Percentiles rank a stretch among this genome's conserved stretches.
Conservation (phyloP, 2,113 vertebrate species). For the Craseonycteris thonglongyai region DNA sequence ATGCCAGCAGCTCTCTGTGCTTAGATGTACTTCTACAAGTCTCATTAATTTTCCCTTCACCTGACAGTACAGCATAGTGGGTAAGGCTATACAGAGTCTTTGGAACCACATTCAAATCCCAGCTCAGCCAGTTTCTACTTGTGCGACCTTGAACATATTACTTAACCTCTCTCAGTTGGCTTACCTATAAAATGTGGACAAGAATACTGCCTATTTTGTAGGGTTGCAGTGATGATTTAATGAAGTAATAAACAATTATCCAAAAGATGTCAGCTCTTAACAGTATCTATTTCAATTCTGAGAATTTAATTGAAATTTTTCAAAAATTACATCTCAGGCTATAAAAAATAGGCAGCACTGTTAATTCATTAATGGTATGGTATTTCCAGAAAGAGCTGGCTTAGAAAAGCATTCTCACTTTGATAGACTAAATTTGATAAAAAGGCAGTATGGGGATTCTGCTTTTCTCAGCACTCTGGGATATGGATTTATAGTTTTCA, state of each 20-base stretch:
- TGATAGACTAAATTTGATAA: neutral
- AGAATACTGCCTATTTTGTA: neutral
- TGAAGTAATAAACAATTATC: neutral
- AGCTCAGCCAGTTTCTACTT: neutral
- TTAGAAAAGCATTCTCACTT: neutral
- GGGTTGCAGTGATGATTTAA: neutral
- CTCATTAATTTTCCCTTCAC: neutral
- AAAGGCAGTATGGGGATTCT: neutral
- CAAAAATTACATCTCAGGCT: neutral
- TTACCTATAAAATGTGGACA: neutral
- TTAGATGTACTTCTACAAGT: neutral
- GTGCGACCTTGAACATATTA: neutral
- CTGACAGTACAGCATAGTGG: fast-evolving
- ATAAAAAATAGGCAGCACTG: neutral
- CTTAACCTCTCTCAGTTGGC: neutral
- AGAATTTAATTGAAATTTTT: neutral
- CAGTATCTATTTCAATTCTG: neutral
- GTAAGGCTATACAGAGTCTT: neutral
- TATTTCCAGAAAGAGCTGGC: neutral
- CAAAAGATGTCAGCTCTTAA: neutral
- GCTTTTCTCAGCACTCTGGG: neutral
- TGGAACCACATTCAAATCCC: neutral
- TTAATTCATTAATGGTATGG: neutral
- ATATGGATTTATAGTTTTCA: neutral
- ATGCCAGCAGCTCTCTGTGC: neutral